Percentiles rank a stretch among this genome's conserved stretches.
These are phyloP conservation scores for Gasteruption jaculator DNA, from an alignment of 2,888 invertebrate species.

Conservation along the genomic window DNA sequence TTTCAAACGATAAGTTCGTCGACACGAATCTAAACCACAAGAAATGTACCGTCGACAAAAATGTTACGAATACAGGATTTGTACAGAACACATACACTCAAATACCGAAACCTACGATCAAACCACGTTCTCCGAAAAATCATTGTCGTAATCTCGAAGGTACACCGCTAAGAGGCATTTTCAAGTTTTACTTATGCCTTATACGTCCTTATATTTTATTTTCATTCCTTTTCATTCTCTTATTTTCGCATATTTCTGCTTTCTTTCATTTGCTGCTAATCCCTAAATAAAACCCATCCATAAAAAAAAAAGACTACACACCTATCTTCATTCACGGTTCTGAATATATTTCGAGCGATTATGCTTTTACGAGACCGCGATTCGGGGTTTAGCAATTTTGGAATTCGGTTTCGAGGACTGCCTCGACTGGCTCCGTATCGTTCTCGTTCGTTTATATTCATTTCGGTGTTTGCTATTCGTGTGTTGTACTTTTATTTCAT, in stretches of 20 bases:
- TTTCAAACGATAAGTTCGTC: slow-evolving; percentile 35
- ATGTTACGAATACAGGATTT: slow-evolving; percentile 39
- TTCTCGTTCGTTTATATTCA: too few species aligned
- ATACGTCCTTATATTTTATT: slow-evolving; percentile 1
- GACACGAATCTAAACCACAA: slow-evolving; percentile 34
- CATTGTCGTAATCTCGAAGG: slow-evolving; percentile 43
- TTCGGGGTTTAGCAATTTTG: too few species aligned
- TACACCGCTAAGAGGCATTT: slow-evolving; percentile 30
- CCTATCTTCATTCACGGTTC: too few species aligned
- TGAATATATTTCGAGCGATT: too few species aligned
- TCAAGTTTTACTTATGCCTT: slow-evolving; percentile 14
- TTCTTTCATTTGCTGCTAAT: neutral
- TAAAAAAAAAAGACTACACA: too few species aligned
- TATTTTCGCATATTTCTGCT: slow-evolving; percentile 1
- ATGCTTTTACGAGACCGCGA: too few species aligned
- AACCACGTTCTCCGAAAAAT: slow-evolving; percentile 44
- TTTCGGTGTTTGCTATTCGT: too few species aligned
- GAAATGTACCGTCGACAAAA: slow-evolving; percentile 39
- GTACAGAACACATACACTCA: slow-evolving; percentile 44
- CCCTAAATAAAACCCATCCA: too few species aligned
- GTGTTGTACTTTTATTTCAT: neutral
- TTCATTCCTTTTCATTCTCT: slow-evolving; percentile 5
- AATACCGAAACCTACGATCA: slow-evolving; percentile 39
- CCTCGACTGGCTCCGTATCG: too few species aligned
- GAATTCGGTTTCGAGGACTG: too few species aligned